phyloP scores from a whole-genome alignment of 2,797 vertebrate genomes.

The Parauchenoglanis punctatus region DNA sequence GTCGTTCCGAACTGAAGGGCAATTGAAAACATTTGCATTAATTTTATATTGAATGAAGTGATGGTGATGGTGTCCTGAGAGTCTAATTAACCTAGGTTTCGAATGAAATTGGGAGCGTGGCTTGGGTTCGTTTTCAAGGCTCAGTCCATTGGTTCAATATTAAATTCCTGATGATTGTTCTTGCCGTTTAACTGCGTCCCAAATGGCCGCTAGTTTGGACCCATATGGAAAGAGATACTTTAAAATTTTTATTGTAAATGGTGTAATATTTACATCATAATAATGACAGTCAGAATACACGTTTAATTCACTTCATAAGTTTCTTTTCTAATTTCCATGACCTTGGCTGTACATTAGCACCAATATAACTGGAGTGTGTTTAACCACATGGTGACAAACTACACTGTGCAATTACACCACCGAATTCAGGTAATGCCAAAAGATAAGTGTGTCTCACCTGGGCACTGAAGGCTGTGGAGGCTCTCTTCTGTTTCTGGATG shows the following conservation, averaged over 20 bases:
- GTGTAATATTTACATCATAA: too few relatives aligned
- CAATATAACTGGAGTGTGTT: too few relatives aligned
- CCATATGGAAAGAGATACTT: not conserved
- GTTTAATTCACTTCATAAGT: too few relatives aligned
- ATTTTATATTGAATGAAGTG: not conserved
- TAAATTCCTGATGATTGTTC: too few relatives aligned
- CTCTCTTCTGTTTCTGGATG: slow-evolving; percentile 63
- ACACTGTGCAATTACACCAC: too few relatives aligned
- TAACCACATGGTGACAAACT: too few relatives aligned
- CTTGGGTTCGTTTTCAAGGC: not conserved
- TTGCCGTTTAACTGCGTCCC: too few relatives aligned
- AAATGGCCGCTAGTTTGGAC: too few relatives aligned
- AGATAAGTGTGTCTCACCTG: slow-evolving; percentile 29
- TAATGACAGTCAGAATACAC: too few relatives aligned
- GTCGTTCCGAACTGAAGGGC: too few relatives aligned
- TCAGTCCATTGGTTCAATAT: not conserved
- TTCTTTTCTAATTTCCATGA: not conserved
- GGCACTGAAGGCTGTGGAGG: slow-evolving; percentile 6
- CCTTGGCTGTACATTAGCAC: too few relatives aligned
- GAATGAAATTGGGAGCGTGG: too few relatives aligned
- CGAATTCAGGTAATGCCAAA: not conserved
- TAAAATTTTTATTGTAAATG: not conserved
- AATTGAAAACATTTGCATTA: not conserved
- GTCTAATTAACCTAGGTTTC: not conserved
- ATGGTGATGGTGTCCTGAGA: not conserved